Evolutionary conservation across 2,888 invertebrate genomes (phyloP), one percentile per base, ranked within the genome.

Genomic region (Ochropleura plecta): DNA sequence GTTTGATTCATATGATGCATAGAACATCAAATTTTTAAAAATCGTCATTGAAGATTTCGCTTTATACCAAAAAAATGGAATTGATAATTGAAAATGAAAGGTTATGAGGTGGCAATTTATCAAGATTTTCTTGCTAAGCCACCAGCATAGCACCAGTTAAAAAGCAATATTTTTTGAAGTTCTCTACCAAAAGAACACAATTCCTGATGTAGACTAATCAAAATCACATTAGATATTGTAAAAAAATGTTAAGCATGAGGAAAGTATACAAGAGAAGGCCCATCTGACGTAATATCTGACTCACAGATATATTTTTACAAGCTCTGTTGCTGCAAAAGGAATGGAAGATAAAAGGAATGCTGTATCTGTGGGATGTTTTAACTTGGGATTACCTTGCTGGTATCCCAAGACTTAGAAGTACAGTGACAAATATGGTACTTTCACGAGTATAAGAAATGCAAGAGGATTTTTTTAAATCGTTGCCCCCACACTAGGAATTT

Each of bases 151-250:
- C 55, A 55, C 20, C 51, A 46, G 10, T 42, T 40, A 20, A 51
- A 49, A 44, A 8, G 10, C 6, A 40, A 67, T 55, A 63, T 64
- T 57, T 76, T 76, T 77, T 64, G 3, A 55, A 55, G 59, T 40
- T 20, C 7, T 8, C 48, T 44, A 10, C 64, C 40, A 64, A 40
- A 48, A 78, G 20, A 65, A 79, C 49, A 44, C 46, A 30, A 44
- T 55, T 9, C 20, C n/a, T 46, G 51, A 78, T 53, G 48, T 44
- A 78, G 51, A 63, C 63, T 79, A 79, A 74, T 68, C 74, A 74
- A 80, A 79, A 79, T 65, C 80, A 65, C 80, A 79, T 80, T 80
- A 80, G 72, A 73, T 51, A 44, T 49, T 64, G 42, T 20, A 51
- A 68, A 81, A 72, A 67, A 76, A 20, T 62, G n/a, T 62, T 20